Base-by-base conservation (phyloP, 2,113 vertebrate genomes). In the Bolborhynchus lineola region DNA sequence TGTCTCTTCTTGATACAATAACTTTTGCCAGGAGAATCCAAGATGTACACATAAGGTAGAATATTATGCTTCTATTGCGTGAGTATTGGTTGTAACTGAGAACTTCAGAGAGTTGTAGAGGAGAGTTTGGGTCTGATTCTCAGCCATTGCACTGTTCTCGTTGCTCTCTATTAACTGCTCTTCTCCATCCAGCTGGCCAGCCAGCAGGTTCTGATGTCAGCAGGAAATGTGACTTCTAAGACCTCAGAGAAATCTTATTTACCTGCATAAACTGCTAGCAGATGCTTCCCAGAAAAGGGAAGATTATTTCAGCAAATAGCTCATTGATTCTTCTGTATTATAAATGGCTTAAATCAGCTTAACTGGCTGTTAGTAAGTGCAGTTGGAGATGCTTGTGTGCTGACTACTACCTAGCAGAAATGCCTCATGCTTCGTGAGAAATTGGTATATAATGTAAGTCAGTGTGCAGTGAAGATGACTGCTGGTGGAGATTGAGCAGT, bases 11-110 rank as follows among this genome's bases (percentile, higher is more conserved):
- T 39, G 20, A 42, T 31, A 12, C 2, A 7, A 8, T 21, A 9
- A 0, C 8, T 75, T 81, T 81, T 29, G 1, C 28, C 31, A 63
- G 8, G 13, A 80, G n/a, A 81, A 46, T 71, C 33, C 57, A 52
- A 29, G 35, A 11, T 50, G 13, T 63, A 5, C 33, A 2, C 1
- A 0, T 50, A 41, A 52, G 0, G 0, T 50, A 49, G n/a, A 52
- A 9, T 14, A 16, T 28, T 35, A 4, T 4, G 33, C 53, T 87
- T 82, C 74, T 50, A 1, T 68, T 88, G 15, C 64, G 6, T 15
- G 26, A 37, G 13, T 78, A 60, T 63, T 21, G 41, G 29, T 60
- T 82, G 57, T 71, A 78, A 33, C 19, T 49, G 28, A 41, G 78
- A 76, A 65, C 21, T 39, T 75, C 5, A 44, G 16, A 57, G 18